Conservation (phyloP, 1,140 invertebrate species). For the Lepidotrigona ventralis region DNA sequence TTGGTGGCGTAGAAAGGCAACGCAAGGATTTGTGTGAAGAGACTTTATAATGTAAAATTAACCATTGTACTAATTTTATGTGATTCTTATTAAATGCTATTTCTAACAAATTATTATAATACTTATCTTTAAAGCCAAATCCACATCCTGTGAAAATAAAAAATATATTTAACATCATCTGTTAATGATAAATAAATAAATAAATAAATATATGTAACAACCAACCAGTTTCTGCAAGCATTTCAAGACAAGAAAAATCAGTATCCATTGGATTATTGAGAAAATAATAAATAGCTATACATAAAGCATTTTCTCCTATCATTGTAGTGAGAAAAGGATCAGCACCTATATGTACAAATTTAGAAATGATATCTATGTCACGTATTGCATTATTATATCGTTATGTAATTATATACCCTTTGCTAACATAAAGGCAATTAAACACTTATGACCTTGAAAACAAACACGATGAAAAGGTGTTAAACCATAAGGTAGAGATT, state of each 20-base stretch:
- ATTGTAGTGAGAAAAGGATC: conserved; percentile 54
- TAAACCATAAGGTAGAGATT: conserved; percentile 38
- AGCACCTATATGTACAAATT: conserved; percentile 51
- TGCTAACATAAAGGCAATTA: conserved; percentile 62
- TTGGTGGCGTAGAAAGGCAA: conserved; percentile 37
- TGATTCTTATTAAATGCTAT: conserved; percentile 48
- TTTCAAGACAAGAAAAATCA: conserved; percentile 57
- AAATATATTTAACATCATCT: not conserved
- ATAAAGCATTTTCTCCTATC: conserved; percentile 62
- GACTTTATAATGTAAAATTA: conserved; percentile 45
- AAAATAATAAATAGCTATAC: conserved; percentile 57
- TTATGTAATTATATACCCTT: conserved; percentile 54
- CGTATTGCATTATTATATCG: not conserved
- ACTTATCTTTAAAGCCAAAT: conserved; percentile 42
- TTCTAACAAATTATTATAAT: conserved; percentile 57
- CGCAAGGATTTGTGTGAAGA: not conserved
- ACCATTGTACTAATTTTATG: conserved; percentile 54
- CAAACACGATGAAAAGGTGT: conserved; percentile 67
- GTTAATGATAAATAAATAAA: not conserved
- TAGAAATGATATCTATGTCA: not conserved
- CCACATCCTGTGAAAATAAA: conserved; percentile 42
- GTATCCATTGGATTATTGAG: conserved; percentile 50
- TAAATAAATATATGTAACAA: not conserved
- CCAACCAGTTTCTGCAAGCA: conserved; percentile 53
- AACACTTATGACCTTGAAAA: conserved; percentile 49